A percentile compares a stretch with the other conserved stretches of the same genome.
Conservation (phyloP, 2,888 invertebrate genomes). For the Ectemnius continuus region DNA sequence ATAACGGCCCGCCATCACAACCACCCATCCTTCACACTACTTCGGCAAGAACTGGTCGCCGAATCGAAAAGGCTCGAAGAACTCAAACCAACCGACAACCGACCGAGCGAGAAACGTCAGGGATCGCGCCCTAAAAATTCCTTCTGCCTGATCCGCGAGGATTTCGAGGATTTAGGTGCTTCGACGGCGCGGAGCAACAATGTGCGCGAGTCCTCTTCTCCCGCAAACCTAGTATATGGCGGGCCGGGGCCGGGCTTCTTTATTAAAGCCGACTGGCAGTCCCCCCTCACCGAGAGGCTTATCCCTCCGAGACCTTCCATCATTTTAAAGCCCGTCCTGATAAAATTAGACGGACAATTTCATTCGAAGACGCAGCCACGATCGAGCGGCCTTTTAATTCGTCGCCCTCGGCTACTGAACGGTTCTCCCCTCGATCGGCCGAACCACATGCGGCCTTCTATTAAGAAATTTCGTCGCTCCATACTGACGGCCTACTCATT, state of each 20-base stretch:
- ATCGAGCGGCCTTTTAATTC: slow-evolving; percentile 67
- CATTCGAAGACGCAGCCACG: slow-evolving; percentile 64
- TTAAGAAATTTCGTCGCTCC: slow-evolving; percentile 47
- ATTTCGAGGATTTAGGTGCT: slow-evolving; percentile 52
- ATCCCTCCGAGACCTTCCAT: slow-evolving; percentile 73
- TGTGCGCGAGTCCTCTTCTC: slow-evolving; percentile 18
- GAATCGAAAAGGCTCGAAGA: background rate
- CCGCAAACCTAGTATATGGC: slow-evolving; percentile 24
- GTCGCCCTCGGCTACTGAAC: slow-evolving; percentile 52
- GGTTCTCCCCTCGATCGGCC: slow-evolving; percentile 35
- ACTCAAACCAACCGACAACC: background rate
- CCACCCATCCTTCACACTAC: slow-evolving; percentile 22
- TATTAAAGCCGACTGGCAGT: slow-evolving; percentile 52
- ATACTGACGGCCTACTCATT: slow-evolving; percentile 37
- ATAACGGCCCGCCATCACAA: slow-evolving; percentile 42
- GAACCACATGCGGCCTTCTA: slow-evolving; percentile 31
- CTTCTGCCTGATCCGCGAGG: slow-evolving; percentile 23
- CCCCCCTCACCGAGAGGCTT: slow-evolving; percentile 50
- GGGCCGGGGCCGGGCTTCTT: slow-evolving; percentile 49
- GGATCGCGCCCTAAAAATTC: slow-evolving; percentile 26
- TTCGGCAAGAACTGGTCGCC: background rate
- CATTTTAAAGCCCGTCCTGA: slow-evolving; percentile 74
- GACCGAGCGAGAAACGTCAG: slow-evolving; percentile 9
- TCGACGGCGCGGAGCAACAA: slow-evolving; percentile 34
- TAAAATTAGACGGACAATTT: slow-evolving; percentile 76